Evolutionary conservation across 2,113 vertebrate genomes (phyloP).

Genomic region (Lophius piscatorius): DNA sequence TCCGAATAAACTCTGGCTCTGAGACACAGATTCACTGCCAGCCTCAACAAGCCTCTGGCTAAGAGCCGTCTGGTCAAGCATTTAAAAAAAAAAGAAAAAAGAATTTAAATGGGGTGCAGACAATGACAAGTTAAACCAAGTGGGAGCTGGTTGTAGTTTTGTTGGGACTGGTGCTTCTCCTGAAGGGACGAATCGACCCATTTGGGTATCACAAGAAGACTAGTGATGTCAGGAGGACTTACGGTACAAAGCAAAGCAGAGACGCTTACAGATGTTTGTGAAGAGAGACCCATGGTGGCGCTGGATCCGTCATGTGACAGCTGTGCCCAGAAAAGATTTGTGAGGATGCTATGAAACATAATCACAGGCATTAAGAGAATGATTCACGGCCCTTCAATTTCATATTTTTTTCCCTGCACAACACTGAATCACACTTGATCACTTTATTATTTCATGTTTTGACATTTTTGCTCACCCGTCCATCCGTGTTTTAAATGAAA

Average conservation of each 20-base stretch:
- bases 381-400: not conserved
- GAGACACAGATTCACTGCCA: conserved; percentile 52
- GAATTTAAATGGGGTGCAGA: conserved; percentile 32
- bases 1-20: conserved; percentile 41
- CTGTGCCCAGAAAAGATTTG: conserved; percentile 25
- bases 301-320: conserved; percentile 29
- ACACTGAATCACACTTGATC: not conserved
- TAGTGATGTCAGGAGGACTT: conserved; percentile 26
- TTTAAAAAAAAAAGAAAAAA: conserved; percentile 45
- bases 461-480: not conserved
- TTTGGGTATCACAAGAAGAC: conserved; percentile 34
- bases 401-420: not conserved
- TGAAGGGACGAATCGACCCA: conserved; percentile 35
- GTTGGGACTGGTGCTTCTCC: conserved; percentile 36
- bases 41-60: conserved; percentile 34
- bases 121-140: conserved; percentile 16
- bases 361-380: not conserved
- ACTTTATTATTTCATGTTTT: not conserved
- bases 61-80: conserved; percentile 40
- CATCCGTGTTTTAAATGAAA: no score
- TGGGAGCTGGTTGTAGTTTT: conserved; percentile 10
- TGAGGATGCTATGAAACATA: conserved; percentile 22
- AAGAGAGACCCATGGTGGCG: conserved; percentile 34
- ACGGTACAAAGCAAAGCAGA: conserved; percentile 6
- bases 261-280: conserved; percentile 19